Base-by-base conservation (phyloP, 2,888 invertebrate species). In the Bruchidius siliquastri region DNA sequence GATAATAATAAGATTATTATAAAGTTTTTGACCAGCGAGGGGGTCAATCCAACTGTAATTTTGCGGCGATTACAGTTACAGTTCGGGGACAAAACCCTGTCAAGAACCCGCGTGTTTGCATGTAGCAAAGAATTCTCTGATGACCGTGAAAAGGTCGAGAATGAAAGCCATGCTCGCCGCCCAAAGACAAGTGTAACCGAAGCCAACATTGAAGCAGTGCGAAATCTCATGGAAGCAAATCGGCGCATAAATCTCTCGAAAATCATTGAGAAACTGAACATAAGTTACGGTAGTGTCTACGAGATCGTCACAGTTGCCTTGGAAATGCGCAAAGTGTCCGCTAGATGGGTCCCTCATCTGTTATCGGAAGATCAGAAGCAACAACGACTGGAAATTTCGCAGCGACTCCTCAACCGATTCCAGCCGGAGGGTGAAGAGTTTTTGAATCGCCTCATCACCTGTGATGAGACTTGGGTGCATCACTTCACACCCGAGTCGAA, bases 151-250 rank as follows among this genome's bases (percentile, higher is more conserved):
- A n/a, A n/a, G n/a, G n/a, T n/a, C n/a, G n/a, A 71, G 68, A 73
- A 73, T 22, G 73, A 73, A 10, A 71, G 73, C 69, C 71, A 73
- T 68, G 22, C 71, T 30, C 72, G 70, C 70, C 32, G 72, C 10
- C 72, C 71, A 67, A 71, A 68, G 49, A 71, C 73, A 68, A 73
- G 71, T 71, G 73, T 73, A 68, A 70, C 72, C 22, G 66, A 72
- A 69, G 72, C 72, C 68, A 72, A 69, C 72, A 72, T 71, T 71
- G 71, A 71, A 22, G 67, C 71, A 18, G 66, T 71, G 66, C 71
- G 66, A 71, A 71, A 71, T 21, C 20, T 71, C 18, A 66, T 71
- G 66, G 66, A 71, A 22, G 71, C 22, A 71, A 71, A 71, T 71
- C 66, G 66, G 66, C 71, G 66, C 67, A 71, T 71, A 71, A 66